phyloP scores from a whole-genome alignment of 2,797 vertebrate species.

The Anguilla marmorata region DNA sequence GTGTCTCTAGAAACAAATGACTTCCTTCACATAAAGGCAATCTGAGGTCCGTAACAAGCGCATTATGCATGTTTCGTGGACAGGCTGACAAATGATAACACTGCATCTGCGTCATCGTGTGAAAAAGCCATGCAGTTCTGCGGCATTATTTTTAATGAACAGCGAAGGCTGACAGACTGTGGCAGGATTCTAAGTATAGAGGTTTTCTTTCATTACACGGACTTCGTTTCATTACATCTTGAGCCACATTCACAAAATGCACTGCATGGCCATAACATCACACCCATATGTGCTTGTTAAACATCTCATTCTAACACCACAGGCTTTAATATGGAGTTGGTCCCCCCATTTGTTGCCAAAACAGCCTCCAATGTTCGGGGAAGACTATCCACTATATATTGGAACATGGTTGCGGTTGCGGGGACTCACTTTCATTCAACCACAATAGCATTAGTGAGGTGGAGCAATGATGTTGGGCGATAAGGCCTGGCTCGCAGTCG shows the following conservation, averaged over 20 bases:
- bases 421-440: no score
- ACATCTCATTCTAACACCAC: no score
- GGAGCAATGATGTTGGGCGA: no score
- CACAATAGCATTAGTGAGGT: no score
- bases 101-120: neutral
- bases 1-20: neutral
- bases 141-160: neutral
- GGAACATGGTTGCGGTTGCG: no score
- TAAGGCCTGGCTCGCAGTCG: no score
- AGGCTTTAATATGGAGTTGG: no score
- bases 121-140: neutral
- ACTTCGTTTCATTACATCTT: neutral
- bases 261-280: no score
- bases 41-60: neutral
- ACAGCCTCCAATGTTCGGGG: no score
- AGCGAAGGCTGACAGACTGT: neutral
- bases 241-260: neutral
- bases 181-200: neutral
- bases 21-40: slow-evolving; percentile 8
- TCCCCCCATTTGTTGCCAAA: no score
- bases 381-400: no score
- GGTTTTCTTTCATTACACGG: neutral
- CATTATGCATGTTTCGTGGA: neutral
- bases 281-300: no score
- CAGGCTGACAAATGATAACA: neutral